Conservation (phyloP, 2,797 vertebrate species). For the Petrocephalus schoutedeni region DNA sequence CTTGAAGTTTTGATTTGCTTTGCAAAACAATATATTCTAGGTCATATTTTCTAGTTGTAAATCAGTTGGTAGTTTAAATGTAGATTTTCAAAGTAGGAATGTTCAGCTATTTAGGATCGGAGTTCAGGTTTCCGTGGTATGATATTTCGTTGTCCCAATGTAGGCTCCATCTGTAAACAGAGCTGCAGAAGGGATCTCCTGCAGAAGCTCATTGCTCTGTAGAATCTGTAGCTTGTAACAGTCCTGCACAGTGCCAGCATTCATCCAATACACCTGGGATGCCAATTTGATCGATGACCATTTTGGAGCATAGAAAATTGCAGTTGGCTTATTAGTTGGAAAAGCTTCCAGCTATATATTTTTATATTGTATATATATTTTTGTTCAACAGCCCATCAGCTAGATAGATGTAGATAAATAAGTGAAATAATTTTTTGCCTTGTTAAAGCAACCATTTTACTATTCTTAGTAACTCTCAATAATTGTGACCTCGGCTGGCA, state of each 20-base stretch:
- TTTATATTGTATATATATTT: not conserved
- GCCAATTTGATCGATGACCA: not conserved
- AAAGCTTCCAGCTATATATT: not conserved
- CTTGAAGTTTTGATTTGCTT: not conserved
- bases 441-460: not conserved
- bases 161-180: not conserved
- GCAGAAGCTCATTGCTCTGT: not conserved
- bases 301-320: not conserved
- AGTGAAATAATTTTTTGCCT: not conserved
- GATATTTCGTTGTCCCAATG: not conserved
- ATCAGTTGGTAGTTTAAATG: not conserved
- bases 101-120: not conserved
- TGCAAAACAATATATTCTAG: not conserved
- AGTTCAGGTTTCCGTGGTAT: not conserved
- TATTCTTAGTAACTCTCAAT: not conserved
- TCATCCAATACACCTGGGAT: not conserved
- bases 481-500: not conserved
- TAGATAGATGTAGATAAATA: not conserved
- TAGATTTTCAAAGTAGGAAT: not conserved
- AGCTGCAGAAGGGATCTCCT: not conserved
- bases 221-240: not conserved
- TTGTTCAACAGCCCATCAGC: not conserved
- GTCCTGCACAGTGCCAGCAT: not conserved
- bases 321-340: not conserved
- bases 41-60: not conserved